These are phyloP conservation scores for Nestor notabilis DNA, from an alignment of 2,113 vertebrate species.

Conservation along the genomic window DNA sequence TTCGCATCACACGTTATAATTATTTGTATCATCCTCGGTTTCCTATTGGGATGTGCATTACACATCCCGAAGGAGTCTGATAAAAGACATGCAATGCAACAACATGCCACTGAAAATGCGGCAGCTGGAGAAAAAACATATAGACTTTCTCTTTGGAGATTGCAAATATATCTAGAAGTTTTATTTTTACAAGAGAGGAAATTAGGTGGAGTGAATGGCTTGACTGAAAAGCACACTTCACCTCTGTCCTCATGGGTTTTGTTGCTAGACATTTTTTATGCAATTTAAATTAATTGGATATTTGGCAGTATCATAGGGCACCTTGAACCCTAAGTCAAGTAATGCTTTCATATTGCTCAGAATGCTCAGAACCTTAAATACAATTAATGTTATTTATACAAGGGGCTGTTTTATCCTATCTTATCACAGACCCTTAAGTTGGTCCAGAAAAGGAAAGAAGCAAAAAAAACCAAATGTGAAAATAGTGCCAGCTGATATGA, in stretches of 20 bases:
- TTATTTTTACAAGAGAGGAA: constrained; percentile 11
- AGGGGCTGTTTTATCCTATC: not conserved
- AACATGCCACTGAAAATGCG: not conserved
- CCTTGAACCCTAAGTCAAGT: not conserved
- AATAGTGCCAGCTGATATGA: not conserved
- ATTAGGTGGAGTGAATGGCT: not conserved
- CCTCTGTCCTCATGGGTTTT: not conserved
- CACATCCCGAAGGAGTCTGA: constrained; percentile 35
- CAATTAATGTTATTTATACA: not conserved
- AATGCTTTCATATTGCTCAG: not conserved
- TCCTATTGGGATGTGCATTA: constrained; percentile 42
- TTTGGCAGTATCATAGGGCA: not conserved
- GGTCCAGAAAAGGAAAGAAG: not conserved
- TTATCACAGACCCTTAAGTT: not conserved
- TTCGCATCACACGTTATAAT: constrained; percentile 40
- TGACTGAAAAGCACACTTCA: not conserved
- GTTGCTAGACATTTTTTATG: not conserved
- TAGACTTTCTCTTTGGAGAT: constrained; percentile 16
- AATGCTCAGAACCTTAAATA: not conserved
- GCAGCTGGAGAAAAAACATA: constrained; percentile 15
- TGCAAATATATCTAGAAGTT: constrained; percentile 3
- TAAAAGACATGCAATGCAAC: not conserved
- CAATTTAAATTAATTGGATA: constrained; percentile 13
- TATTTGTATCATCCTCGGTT: constrained; percentile 59
- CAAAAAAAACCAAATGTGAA: not conserved